Conservation (phyloP, 2,888 invertebrate genomes). For the Adela reaumurella region DNA sequence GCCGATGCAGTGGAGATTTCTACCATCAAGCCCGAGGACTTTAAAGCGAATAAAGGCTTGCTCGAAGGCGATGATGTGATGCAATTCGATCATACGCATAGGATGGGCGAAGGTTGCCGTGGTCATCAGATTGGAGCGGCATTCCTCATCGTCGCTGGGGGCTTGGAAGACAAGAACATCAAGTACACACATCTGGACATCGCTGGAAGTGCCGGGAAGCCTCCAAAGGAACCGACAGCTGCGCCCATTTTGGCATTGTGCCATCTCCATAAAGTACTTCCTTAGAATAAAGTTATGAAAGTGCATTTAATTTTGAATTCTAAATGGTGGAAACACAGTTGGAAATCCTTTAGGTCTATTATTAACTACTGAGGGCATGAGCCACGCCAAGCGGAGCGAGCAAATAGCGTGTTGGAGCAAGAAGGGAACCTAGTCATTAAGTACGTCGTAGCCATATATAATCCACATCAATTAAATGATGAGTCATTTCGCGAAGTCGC, state of each 20-base stretch:
- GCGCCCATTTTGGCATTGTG: constrained; percentile 65
- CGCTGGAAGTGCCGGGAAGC: constrained; percentile 66
- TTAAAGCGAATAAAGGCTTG: constrained; percentile 60
- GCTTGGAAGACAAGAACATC: constrained; percentile 73
- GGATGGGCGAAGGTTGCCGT: constrained; percentile 30
- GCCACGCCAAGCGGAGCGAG: too few species aligned
- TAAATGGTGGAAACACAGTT: too few species aligned
- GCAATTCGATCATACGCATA: constrained; percentile 39
- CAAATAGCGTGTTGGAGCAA: too few species aligned
- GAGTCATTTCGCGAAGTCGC: too few species aligned
- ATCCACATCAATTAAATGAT: too few species aligned
- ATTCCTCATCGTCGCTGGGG: constrained; percentile 78
- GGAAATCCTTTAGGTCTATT: too few species aligned
- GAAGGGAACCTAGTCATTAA: too few species aligned
- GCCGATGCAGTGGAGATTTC: constrained; percentile 83
- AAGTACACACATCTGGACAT: constrained; percentile 78
- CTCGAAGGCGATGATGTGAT: constrained; percentile 78
- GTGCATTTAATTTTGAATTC: too few species aligned
- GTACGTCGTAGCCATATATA: too few species aligned
- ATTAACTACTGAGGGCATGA: too few species aligned
- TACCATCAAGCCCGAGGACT: constrained; percentile 65
- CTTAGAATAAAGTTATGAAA: too few species aligned
- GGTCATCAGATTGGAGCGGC: constrained; percentile 47
- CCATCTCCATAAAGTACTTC: constrained; percentile 36
- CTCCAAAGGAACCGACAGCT: constrained; percentile 68